Evolutionary conservation across 1,140 invertebrate species (phyloP).

Genomic region (Ooceraea biroi): DNA sequence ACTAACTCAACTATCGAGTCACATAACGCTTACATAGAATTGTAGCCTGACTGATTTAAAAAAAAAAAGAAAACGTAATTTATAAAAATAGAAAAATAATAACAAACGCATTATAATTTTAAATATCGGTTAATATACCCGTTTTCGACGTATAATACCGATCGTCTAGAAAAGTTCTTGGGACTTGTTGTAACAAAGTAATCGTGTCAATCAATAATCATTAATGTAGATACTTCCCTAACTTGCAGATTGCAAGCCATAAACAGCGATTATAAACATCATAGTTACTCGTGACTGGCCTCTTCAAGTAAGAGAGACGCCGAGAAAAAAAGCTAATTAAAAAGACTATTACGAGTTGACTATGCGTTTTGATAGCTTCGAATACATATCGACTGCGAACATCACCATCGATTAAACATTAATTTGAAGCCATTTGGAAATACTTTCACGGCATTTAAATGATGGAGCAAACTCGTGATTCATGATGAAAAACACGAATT

Average conservation of each 20-base stretch:
- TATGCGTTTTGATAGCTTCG: slow-evolving; percentile 7
- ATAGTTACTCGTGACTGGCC: slow-evolving; percentile 12
- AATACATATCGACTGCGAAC: slow-evolving; percentile 6
- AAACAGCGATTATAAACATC: slow-evolving; percentile 4
- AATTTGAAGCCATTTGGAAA: slow-evolving; percentile 25
- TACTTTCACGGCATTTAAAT: slow-evolving; percentile 50
- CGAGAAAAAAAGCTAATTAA: slow-evolving; percentile 39
- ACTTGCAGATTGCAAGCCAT: slow-evolving; percentile 5
- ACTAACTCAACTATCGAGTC: slow-evolving; percentile 24
- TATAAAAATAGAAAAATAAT: slow-evolving; percentile 16
- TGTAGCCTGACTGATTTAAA: not conserved
- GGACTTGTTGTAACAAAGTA: slow-evolving; percentile 30
- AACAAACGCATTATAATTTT: slow-evolving; percentile 56
- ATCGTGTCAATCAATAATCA: slow-evolving; percentile 31
- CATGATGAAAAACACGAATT: slow-evolving; percentile 45
- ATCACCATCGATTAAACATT: slow-evolving; percentile 40
- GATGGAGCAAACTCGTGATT: slow-evolving; percentile 25
- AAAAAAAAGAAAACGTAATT: slow-evolving; percentile 19
- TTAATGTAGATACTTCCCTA: not conserved
- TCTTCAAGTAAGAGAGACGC: slow-evolving; percentile 27
- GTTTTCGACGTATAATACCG: slow-evolving; percentile 52
- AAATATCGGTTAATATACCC: slow-evolving; percentile 48
- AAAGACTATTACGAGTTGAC: slow-evolving; percentile 34
- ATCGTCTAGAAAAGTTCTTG: slow-evolving; percentile 36
- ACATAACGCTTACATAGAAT: slow-evolving; percentile 29